Evolutionary conservation across 2,797 vertebrate genomes (phyloP).

Genomic region (Eutrigla gurnardus): DNA sequence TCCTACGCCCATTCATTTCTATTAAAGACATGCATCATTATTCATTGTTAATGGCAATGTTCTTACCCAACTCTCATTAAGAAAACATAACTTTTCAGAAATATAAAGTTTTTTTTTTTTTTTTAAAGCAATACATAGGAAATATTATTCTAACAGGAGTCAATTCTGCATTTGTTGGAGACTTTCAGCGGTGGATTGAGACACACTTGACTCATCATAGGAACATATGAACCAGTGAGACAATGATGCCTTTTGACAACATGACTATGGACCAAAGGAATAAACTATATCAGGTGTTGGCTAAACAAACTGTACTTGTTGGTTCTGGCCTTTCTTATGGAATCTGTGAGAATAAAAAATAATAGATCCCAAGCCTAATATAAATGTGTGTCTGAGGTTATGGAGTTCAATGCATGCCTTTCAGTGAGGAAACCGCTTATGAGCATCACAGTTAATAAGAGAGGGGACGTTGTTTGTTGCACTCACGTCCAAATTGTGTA

Average conservation of each 20-base stretch:
- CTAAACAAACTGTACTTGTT: background rate
- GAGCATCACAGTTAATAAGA: background rate
- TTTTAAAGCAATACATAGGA: background rate
- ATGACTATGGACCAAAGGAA: background rate
- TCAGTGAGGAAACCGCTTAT: background rate
- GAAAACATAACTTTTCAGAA: too few relatives aligned
- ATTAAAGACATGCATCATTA: background rate
- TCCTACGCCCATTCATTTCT: background rate
- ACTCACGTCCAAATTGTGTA: slow-evolving; percentile 90
- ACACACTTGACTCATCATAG: background rate
- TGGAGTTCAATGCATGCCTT: background rate
- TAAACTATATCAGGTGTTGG: background rate
- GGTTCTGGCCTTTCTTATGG: background rate
- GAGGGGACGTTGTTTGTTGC: background rate
- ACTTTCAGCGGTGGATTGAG: background rate
- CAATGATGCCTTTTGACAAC: background rate
- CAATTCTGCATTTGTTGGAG: background rate
- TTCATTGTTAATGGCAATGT: too few relatives aligned
- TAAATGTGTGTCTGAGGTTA: background rate
- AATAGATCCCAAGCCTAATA: background rate
- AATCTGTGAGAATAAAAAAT: background rate
- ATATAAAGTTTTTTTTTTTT: too few relatives aligned
- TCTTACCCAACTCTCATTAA: too few relatives aligned
- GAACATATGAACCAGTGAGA: background rate
- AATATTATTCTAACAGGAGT: too few relatives aligned